Conservation (phyloP, 2,113 vertebrate species). For the Mesocricetus auratus region DNA sequence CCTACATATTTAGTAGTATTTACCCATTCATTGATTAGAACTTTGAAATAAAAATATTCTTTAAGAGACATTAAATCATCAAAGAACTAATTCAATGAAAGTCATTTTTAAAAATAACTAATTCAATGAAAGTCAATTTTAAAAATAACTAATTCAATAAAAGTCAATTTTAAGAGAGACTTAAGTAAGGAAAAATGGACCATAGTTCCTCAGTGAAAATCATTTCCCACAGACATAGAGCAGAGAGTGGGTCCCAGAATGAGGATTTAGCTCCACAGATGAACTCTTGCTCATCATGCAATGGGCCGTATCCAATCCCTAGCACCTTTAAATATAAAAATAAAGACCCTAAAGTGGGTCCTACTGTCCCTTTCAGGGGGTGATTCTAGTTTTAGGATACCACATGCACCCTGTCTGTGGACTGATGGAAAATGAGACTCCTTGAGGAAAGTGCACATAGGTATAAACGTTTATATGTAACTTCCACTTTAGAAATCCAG, state of each 20-base stretch:
- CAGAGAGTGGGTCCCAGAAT: not conserved
- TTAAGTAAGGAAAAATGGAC: not conserved
- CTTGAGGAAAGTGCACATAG: not conserved
- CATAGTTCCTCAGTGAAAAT: constrained; percentile 1
- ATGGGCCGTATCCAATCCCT: not conserved
- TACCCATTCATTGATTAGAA: constrained; percentile 4
- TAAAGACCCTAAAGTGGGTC: too few species aligned
- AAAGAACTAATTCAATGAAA: not conserved
- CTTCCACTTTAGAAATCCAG: not conserved
- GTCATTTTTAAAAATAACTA: not conserved
- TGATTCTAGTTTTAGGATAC: not conserved
- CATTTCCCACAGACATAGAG: not conserved
- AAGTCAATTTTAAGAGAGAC: not conserved
- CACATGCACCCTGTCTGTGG: not conserved
- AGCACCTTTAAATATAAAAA: not conserved
- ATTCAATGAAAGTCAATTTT: not conserved
- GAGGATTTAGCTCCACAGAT: not conserved
- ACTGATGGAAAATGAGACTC: not conserved
- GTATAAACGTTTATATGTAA: not conserved
- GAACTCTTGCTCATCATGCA: not conserved
- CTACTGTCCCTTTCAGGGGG: not conserved
- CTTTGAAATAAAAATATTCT: not conserved
- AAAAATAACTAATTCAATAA: not conserved
- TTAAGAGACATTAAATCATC: not conserved
- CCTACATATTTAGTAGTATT: not conserved